A percentile compares a stretch with the other conserved stretches of the same genome.
phyloP scores from a whole-genome alignment of 2,113 vertebrate species.

The Panthera leo region DNA sequence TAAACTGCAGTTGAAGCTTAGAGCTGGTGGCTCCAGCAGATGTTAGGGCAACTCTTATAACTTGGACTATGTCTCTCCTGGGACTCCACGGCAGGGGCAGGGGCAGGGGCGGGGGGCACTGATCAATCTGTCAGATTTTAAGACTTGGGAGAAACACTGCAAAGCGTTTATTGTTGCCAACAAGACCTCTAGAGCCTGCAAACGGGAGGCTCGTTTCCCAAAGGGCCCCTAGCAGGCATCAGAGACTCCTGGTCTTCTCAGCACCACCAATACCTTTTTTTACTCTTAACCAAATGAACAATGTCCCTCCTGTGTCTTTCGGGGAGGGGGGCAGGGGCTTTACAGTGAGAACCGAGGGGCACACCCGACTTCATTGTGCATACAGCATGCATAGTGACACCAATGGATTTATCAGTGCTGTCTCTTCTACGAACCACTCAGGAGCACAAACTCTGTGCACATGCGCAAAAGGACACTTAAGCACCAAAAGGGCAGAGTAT shows the following conservation, averaged over 20 bases:
- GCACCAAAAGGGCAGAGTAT: not conserved
- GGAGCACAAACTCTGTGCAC: not conserved
- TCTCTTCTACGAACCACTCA: not conserved
- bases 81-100: not conserved
- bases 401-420: too few species aligned
- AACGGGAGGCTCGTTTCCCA: not conserved
- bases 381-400: accelerated
- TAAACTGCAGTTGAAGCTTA: not conserved
- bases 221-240: not conserved
- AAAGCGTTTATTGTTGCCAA: not conserved
- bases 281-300: not conserved
- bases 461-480: not conserved
- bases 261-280: not conserved
- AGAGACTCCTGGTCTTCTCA: not conserved
- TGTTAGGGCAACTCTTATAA: not conserved
- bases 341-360: not conserved
- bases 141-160: not conserved
- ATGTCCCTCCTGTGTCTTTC: not conserved
- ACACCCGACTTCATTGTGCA: not conserved
- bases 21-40: not conserved
- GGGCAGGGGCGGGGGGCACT: not conserved
- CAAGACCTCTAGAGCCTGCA: not conserved
- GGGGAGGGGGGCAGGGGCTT: not conserved
- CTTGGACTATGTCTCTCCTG: not conserved
- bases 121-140: not conserved